Evolutionary conservation across 92 coral and sea anemone species (phyloP), one percentile per base, ranked within the genome.

Genomic region (Phenganax stokvisi): DNA sequence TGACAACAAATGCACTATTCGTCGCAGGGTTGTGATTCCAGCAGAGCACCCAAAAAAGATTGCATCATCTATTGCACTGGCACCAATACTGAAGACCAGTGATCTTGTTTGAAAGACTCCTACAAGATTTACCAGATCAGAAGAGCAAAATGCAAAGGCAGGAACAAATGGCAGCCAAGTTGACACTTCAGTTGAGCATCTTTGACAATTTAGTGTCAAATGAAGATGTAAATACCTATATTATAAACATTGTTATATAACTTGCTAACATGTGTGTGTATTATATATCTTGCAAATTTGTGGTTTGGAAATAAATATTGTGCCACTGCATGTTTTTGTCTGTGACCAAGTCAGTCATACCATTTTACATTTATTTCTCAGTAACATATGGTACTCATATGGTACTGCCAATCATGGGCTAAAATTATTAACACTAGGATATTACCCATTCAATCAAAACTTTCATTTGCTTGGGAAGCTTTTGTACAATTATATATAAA

Each of bases 141-240:
- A 62, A 62, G 68, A 78, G 71, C 55, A 51, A 28, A 78, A 78
- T 62, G 63, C 66, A 78, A 77, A 70, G 80, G 81, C 85, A 6
- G 81, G 88, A 12, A 88, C 91, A 56, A 85, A 77, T 15, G 84
- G 58, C 29, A 85, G 82, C 44, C 87, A 81, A 66, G 83, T 81
- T 84, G 80, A 80, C 9, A 80, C 3, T 47, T 81, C 85, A 51
- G 68, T 62, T 62, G 68, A 62, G 31, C 68, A 62, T 62, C 68
- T 9, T 5, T 62, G 68, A 62, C 31, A 20, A 11, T 57, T 20
- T 57, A 62, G 31, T 62, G 68, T 62, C n/a, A 7, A 62, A 62
- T 62, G 68, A 62, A 62, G 31, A 62, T 62, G 68, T 62, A 62
- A n/a, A n/a, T n/a, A n/a, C 68, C 28, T n/a, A 20, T 62, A 62